These are phyloP conservation scores for Noctilio leporinus DNA, from an alignment of 2,113 vertebrate genomes.

Conservation along the genomic window DNA sequence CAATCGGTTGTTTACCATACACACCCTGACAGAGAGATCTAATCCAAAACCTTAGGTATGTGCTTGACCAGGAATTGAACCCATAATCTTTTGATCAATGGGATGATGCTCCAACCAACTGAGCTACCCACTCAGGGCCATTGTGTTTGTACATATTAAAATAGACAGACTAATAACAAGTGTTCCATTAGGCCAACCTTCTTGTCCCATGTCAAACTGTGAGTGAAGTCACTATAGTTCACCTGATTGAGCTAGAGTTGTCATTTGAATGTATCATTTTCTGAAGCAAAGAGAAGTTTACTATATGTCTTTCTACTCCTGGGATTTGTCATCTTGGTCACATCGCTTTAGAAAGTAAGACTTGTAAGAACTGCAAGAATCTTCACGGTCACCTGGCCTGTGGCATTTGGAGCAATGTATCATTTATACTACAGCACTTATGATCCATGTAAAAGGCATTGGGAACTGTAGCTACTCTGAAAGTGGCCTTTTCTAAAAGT, in stretches of 20 bases:
- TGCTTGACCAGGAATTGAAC: too few species aligned
- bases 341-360: background rate
- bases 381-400: background rate
- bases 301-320: background rate
- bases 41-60: too few species aligned
- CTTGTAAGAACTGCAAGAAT: background rate
- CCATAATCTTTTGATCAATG: too few species aligned
- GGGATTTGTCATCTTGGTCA: background rate
- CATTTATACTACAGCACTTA: background rate
- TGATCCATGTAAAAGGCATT: background rate
- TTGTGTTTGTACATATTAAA: background rate
- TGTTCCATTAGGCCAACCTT: background rate
- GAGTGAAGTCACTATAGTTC: background rate
- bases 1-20: too few species aligned
- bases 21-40: too few species aligned
- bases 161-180: background rate
- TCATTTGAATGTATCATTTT: background rate
- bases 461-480: background rate
- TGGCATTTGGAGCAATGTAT: background rate
- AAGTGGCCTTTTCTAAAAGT: constrained; percentile 1
- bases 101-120: too few species aligned
- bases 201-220: background rate
- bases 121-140: too few species aligned
- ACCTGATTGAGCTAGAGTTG: background rate
- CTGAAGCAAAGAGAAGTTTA: background rate